Evolutionary conservation across 1,140 invertebrate species (phyloP).

Genomic region (Trichonephila clavata): DNA sequence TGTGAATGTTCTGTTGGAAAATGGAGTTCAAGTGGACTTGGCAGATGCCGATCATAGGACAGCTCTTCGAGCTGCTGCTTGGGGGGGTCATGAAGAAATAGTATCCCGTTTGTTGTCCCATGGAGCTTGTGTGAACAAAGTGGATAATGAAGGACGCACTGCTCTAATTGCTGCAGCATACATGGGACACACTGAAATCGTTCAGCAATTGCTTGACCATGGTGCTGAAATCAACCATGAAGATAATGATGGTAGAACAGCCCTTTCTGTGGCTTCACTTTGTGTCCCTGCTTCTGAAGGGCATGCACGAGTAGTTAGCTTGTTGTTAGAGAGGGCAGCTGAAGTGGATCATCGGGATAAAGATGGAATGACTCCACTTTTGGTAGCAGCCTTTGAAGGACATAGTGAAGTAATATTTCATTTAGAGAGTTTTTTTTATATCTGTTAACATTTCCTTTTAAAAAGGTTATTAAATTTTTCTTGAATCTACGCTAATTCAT

Average conservation of each 20-base stretch:
- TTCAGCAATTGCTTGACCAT: conserved; percentile 80
- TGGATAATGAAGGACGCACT: conserved; percentile 92
- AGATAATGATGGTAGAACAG: conserved; percentile 84
- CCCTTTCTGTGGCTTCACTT: conserved; percentile 93
- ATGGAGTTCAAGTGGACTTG: conserved; percentile 90
- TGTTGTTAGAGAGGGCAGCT: conserved; percentile 92
- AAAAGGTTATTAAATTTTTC: too few relatives aligned
- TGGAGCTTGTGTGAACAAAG: conserved; percentile 92
- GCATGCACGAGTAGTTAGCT: conserved; percentile 85
- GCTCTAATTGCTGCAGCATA: conserved; percentile 84
- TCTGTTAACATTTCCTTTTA: not conserved
- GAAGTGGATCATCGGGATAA: conserved; percentile 93
- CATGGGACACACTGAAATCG: conserved; percentile 83
- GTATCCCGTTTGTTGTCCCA: conserved; percentile 91
- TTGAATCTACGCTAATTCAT: too few relatives aligned
- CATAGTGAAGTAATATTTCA: conserved; percentile 83
- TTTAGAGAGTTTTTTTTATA: not conserved
- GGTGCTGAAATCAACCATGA: conserved; percentile 80
- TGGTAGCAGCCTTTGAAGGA: conserved; percentile 97
- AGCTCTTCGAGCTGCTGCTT: conserved; percentile 94
- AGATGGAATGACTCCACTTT: conserved; percentile 94
- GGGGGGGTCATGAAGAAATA: conserved; percentile 95
- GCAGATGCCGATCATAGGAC: conserved; percentile 93
- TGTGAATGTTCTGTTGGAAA: conserved; percentile 87
- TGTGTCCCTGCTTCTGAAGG: conserved; percentile 92